Evolutionary conservation across 2,797 vertebrate species (phyloP), one percentile per base, ranked within the genome.

Genomic region (Danio jaintianensis): DNA sequence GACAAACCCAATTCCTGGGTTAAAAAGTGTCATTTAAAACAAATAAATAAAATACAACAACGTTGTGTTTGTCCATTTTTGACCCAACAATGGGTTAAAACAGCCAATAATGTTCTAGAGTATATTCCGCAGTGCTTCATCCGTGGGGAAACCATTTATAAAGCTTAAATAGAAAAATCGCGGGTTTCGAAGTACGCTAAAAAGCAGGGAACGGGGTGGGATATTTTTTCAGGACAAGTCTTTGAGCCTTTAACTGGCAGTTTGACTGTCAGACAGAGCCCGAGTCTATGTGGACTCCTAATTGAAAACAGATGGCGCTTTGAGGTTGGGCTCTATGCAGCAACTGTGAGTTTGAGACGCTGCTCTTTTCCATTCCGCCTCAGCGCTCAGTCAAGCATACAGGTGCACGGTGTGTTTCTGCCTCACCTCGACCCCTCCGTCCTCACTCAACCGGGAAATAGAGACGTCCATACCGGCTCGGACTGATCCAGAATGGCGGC

Each of bases 301-400:
- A 96, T 94, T 93, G 88, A 92, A 94, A 95, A 86, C 96, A 94
- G 92, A 95, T 93, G 92, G 88, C 36, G 86, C 87, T 84, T 64
- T 87, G 87, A 91, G 90, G 84, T 87, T 79, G 56, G 80, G 80
- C 85, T 87, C 85, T 77, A 85, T 67, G 80, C 80, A 70, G 36
- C 82, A 88, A 86, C 84, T 63, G 85, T 86, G 80, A 83, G 88
- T 85, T 88, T 69, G 88, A 79, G 81, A 78, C 72, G 36, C 81
- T 81, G 84, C 62, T 84, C 87, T 86, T 84, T 82, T 79, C 83
- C 83, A 79, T 43, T 73, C 89, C 76, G 82, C 76, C 71, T 88
- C 72, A 68, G 40, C 36, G 83, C 85, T 86, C 89, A 88, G 79
- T 87, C 70, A 87, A 84, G 71, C 84, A 88, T 84, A 89, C 93